These are phyloP conservation scores for Notoglanidium macrostoma DNA, from an alignment of 2,797 vertebrate genomes.

Conservation along the genomic window DNA sequence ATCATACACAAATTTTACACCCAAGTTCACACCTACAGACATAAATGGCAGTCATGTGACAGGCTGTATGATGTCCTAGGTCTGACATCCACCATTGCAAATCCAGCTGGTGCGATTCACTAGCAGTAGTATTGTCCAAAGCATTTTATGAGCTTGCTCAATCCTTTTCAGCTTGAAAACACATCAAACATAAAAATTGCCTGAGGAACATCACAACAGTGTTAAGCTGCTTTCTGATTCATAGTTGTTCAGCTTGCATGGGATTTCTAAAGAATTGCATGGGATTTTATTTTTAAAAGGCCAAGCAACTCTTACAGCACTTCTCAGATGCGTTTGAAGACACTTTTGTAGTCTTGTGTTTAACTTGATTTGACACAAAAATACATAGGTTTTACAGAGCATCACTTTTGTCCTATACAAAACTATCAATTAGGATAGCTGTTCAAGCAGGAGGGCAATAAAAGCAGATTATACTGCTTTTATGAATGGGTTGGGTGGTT, in stretches of 20 bases:
- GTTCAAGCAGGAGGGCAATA: background rate
- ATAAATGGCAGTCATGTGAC: background rate
- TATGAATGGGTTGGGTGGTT: background rate
- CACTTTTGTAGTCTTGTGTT: background rate
- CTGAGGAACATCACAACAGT: background rate
- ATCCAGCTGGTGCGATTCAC: background rate
- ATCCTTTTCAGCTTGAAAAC: background rate
- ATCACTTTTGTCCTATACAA: background rate
- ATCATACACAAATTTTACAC: background rate
- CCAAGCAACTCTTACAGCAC: too few relatives aligned
- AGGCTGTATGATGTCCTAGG: background rate
- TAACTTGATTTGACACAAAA: background rate
- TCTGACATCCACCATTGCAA: too few relatives aligned
- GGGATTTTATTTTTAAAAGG: background rate
- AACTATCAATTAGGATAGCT: background rate
- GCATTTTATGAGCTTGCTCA: background rate
- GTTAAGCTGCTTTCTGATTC: slow-evolving; percentile 13
- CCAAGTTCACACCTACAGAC: background rate
- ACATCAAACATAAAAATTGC: slow-evolving; percentile 6
- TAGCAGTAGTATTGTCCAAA: background rate
- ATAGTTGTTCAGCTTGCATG: background rate
- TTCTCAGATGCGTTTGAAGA: background rate
- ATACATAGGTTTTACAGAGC: background rate
- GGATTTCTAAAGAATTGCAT: background rate
- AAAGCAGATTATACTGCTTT: background rate